These are phyloP conservation scores for Ellobium chinense DNA, from an alignment of 2,888 invertebrate species.

Conservation along the genomic window DNA sequence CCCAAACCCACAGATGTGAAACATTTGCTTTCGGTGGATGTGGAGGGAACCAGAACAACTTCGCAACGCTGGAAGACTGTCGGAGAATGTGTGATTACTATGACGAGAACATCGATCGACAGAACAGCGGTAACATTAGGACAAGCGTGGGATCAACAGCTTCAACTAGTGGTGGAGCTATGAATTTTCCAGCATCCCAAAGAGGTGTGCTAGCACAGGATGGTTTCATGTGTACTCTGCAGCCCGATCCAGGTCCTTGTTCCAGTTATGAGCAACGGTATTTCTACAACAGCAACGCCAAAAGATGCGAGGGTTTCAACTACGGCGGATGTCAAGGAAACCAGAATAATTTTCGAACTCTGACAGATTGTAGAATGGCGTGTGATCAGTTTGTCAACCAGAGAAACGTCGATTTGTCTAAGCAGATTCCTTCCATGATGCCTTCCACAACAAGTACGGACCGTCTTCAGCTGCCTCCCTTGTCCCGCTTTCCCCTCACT, in stretches of 20 bases:
- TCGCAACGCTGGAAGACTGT: background rate
- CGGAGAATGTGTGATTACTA: background rate
- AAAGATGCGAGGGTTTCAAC: background rate
- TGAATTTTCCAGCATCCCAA: too few relatives aligned
- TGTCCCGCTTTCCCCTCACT: background rate
- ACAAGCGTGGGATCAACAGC: background rate
- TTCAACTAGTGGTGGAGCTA: too few relatives aligned
- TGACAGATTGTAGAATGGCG: background rate
- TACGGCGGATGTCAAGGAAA: constrained; percentile 4
- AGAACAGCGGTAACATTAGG: background rate
- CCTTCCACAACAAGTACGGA: background rate
- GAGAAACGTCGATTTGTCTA: background rate
- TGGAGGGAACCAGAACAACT: constrained; percentile 4
- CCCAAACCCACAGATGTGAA: background rate
- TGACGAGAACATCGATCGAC: background rate
- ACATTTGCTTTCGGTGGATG: background rate
- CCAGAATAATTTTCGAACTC: background rate
- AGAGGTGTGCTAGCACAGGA: background rate
- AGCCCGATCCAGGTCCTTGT: background rate
- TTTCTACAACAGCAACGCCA: background rate
- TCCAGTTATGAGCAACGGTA: background rate
- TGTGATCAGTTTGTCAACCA: background rate
- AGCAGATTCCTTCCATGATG: background rate
- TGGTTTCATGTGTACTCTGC: background rate
- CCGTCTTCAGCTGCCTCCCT: background rate